phyloP scores from a whole-genome alignment of 2,888 invertebrate species.

The Thalpophila matura region DNA sequence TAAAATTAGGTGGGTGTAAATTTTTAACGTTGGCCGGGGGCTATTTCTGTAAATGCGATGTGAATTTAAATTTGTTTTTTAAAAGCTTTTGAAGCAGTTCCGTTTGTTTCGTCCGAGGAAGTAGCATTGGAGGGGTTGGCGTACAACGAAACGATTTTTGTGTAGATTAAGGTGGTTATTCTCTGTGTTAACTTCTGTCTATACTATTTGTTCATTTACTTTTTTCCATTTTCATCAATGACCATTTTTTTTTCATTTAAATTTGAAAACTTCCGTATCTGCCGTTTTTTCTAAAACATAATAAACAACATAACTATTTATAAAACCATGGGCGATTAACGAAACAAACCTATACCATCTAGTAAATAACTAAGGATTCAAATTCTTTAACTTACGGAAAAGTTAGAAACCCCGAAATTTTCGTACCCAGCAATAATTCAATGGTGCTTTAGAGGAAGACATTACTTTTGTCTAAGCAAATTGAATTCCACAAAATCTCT shows the following conservation, averaged over 20 bases:
- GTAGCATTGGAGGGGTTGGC: conserved; percentile 43
- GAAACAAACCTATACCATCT: background rate
- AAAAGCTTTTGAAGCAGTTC: conserved; percentile 66
- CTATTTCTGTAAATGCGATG: conserved; percentile 70
- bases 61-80: conserved; percentile 74
- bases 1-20: conserved; percentile 80
- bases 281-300: no score
- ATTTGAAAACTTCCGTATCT: no score
- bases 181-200: conserved; percentile 5
- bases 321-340: background rate
- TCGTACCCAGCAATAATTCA: conserved; percentile 68
- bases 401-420: conserved; percentile 55
- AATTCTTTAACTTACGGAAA: conserved; percentile 25
- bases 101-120: conserved; percentile 62
- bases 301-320: no score
- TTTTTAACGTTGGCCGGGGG: conserved; percentile 72
- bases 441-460: conserved; percentile 73
- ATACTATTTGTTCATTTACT: background rate
- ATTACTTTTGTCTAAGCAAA: conserved; percentile 87
- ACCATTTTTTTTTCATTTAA: no score
- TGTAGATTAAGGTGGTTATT: conserved; percentile 25
- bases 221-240: no score
- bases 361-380: conserved; percentile 8
- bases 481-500: conserved; percentile 85
- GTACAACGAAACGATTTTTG: conserved; percentile 28